phyloP scores from a whole-genome alignment of 1,140 invertebrate genomes.

The Hylyphantes graminicola region DNA sequence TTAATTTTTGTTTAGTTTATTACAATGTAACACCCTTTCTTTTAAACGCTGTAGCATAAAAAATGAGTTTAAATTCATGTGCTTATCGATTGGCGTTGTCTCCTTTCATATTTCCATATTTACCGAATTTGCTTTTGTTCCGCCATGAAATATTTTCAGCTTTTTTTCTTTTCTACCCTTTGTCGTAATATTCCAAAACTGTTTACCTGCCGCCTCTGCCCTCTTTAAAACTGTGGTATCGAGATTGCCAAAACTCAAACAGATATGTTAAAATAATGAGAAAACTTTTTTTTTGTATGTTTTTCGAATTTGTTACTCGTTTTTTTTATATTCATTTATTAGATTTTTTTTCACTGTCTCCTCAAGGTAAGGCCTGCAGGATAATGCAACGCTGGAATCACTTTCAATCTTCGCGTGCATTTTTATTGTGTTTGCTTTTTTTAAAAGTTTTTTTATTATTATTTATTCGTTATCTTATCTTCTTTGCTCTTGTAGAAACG shows the following conservation, averaged over 20 bases:
- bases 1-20: no score
- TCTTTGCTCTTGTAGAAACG: neutral
- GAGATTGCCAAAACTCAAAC: conserved; percentile 25
- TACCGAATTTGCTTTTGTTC: conserved; percentile 7
- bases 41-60: no score
- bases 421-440: conserved; percentile 1
- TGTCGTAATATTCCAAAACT: neutral
- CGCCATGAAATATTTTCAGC: neutral
- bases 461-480: neutral
- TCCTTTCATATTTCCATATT: conserved; percentile 36
- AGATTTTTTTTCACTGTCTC: conserved; percentile 18
- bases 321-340: conserved; percentile 25
- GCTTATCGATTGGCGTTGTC: neutral
- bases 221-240: conserved; percentile 22
- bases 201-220: conserved; percentile 12
- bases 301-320: conserved; percentile 17
- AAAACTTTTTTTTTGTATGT: conserved; percentile 10
- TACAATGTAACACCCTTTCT: no score
- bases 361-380: neutral
- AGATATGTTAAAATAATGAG: conserved; percentile 43
- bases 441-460: neutral
- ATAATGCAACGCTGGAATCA: conserved; percentile 30
- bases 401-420: conserved; percentile 25
- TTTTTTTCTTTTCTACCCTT: neutral
- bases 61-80: no score